phyloP scores from a whole-genome alignment of 2,113 vertebrate genomes.

The Vidua chalybeata region DNA sequence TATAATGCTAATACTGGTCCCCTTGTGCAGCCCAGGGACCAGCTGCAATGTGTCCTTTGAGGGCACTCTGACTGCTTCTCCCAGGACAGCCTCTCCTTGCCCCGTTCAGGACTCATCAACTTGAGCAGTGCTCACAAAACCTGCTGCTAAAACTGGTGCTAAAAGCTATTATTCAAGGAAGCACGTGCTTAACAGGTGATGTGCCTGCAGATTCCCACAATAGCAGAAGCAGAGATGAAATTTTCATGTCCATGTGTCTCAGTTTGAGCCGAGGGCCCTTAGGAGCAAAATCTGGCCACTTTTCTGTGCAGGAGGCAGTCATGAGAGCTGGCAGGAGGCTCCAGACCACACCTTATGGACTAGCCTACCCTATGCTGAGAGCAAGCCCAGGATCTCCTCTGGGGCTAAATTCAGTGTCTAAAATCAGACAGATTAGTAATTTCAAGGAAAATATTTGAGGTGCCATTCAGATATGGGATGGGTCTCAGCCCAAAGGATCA shows the following conservation, averaged over 20 bases:
- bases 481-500: accelerated
- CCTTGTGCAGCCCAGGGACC: neutral
- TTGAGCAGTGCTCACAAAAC: neutral
- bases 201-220: neutral
- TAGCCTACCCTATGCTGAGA: neutral
- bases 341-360: neutral
- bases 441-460: neutral
- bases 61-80: neutral
- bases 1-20: neutral
- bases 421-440: neutral
- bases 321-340: neutral
- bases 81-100: neutral
- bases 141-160: neutral
- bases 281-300: neutral
- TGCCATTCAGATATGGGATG: accelerated
- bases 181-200: neutral
- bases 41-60: neutral
- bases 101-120: neutral
- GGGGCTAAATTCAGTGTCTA: neutral
- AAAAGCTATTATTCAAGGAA: neutral
- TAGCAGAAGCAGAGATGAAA: neutral
- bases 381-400: accelerated
- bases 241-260: neutral
- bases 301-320: neutral
- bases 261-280: neutral